phyloP scores from a whole-genome alignment of 2,797 vertebrate species.

The Alectoris magna region DNA sequence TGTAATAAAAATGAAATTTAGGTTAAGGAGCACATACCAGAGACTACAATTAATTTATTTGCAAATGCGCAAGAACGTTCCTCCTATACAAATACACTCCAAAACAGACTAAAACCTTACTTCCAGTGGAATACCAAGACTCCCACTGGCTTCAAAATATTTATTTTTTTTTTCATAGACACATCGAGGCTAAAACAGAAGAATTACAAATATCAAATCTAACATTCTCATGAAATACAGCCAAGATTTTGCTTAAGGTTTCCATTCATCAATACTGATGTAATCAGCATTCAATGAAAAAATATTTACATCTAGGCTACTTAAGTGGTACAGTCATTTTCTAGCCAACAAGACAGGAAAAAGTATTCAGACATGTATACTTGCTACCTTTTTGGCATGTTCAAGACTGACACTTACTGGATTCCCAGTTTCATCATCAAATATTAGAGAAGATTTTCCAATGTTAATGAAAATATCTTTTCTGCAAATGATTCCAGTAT shows the following conservation, averaged over 20 bases:
- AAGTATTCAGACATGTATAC: not conserved
- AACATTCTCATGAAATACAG: not conserved
- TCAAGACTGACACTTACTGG: constrained; percentile 82
- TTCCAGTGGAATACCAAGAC: not conserved
- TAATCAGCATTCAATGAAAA: not conserved
- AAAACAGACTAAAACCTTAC: not conserved
- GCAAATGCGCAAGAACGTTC: not conserved
- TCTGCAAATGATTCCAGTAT: constrained; percentile 90
- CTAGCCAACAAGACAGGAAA: not conserved
- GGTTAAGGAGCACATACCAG: not conserved
- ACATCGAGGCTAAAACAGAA: not conserved
- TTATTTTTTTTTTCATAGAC: not conserved
- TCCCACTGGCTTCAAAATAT: not conserved
- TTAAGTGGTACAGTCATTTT: not conserved
- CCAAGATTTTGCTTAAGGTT: not conserved
- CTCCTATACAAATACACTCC: not conserved
- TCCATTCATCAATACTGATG: not conserved
- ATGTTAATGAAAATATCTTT: constrained; percentile 88
- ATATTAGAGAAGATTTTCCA: constrained; percentile 85
- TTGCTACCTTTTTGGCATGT: not conserved
- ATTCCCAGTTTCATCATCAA: constrained; percentile 90
- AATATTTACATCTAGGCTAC: not conserved
- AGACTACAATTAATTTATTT: not conserved
- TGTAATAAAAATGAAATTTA: not conserved
- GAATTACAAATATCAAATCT: not conserved